Conservation (phyloP, 2,113 vertebrate species). For the Sisor rabdophorus region DNA sequence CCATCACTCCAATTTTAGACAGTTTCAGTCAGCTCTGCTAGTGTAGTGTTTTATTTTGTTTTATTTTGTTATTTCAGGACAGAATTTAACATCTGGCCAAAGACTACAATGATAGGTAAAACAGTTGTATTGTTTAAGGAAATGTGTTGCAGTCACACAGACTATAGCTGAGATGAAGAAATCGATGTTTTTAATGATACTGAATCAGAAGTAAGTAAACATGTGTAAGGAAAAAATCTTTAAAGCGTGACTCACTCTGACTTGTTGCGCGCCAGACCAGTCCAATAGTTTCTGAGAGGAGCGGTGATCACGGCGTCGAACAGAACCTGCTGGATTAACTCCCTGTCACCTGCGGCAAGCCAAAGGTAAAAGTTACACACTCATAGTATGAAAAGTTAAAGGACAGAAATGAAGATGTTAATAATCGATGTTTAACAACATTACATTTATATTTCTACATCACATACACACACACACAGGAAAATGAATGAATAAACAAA, state of each 20-base stretch:
- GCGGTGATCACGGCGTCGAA: conserved; percentile 96
- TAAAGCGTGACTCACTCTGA: conserved; percentile 84
- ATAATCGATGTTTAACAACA: no score
- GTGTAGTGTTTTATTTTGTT: background rate
- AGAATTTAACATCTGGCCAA: background rate
- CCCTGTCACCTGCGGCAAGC: conserved; percentile 83
- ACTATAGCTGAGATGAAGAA: no score
- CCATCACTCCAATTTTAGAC: no score
- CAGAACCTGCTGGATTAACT: conserved; percentile 93
- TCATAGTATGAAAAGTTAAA: background rate
- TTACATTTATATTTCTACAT: background rate
- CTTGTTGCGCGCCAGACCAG: conserved; percentile 91
- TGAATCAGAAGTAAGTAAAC: background rate
- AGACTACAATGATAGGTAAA: background rate
- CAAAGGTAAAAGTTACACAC: conserved; percentile 32
- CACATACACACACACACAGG: background rate
- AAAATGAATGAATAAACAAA: background rate
- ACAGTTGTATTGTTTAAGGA: background rate
- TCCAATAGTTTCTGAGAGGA: conserved; percentile 95
- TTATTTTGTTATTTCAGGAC: background rate
- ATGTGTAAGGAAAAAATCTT: background rate
- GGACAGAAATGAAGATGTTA: no score
- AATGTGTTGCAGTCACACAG: background rate
- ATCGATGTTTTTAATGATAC: no score
- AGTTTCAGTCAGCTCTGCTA: no score